Percentiles rank a stretch among this genome's conserved stretches.
phyloP scores from a whole-genome alignment of 2,797 vertebrate genomes.

The Crocidura indochinensis region DNA sequence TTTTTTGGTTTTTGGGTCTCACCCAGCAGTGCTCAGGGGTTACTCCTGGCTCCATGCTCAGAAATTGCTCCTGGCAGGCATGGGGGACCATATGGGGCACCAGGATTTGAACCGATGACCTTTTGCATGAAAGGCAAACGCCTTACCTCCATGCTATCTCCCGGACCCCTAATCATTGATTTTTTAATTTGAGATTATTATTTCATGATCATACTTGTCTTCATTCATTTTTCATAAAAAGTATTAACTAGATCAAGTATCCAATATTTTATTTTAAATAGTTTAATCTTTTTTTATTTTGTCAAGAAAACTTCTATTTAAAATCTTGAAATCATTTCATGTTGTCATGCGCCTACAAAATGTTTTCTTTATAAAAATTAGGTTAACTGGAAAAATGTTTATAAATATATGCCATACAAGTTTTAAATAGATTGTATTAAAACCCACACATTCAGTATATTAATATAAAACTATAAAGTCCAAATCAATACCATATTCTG shows the following conservation, averaged over 20 bases:
- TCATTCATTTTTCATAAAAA: neutral
- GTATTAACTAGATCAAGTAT: too few relatives aligned
- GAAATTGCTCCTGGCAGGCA: too few relatives aligned
- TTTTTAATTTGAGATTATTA: neutral
- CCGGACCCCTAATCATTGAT: constrained; percentile 5
- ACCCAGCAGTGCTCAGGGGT: too few relatives aligned
- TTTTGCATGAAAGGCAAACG: too few relatives aligned
- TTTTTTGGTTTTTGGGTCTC: too few relatives aligned
- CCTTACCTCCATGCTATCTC: too few relatives aligned
- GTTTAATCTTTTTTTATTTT: too few relatives aligned
- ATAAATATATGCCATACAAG: neutral
- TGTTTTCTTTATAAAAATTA: neutral
- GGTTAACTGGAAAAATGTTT: neutral
- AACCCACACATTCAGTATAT: neutral
- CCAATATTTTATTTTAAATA: too few relatives aligned
- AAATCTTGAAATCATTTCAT: neutral
- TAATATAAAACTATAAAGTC: neutral
- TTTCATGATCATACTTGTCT: neutral
- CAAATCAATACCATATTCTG: neutral
- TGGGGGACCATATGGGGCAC: too few relatives aligned
- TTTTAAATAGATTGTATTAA: constrained; percentile 10
- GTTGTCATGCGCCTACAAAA: neutral
- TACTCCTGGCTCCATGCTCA: too few relatives aligned
- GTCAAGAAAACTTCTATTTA: too few relatives aligned
- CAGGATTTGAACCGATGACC: too few relatives aligned